Base-by-base conservation (phyloP, 2,113 vertebrate genomes). In the Rhabdornis inornatus region DNA sequence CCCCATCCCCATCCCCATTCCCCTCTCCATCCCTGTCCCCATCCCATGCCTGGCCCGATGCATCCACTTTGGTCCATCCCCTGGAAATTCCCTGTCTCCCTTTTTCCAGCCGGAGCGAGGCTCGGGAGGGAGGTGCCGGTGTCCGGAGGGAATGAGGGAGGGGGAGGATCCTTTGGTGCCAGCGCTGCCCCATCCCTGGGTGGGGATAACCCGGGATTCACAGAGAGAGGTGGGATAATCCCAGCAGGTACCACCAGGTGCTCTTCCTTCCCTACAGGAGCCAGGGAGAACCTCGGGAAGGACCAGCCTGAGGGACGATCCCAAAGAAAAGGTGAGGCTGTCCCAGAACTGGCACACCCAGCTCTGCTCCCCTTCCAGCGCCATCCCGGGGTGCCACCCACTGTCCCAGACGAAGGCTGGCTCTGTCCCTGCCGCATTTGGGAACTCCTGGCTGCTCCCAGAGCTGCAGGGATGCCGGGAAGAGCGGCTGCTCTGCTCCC, bases 311-410 rank as follows among this genome's bases (percentile, higher is more conserved):
- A 96, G 96, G 76, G 60, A 88, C 31, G 94, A 97, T 12, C 83
- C 23, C 4, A 69, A 44, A 78, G 60, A 91, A 12, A 97, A 97
- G 98, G 98, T 98, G 93, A 94, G 84, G 9, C 1, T 31, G 49
- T 42, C 13, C 13, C 3, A 0, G 1, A 44, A 47, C 59, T 3
- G 3, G 22, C 66, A 7, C 4, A 0, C 49, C 20, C 8, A 4
- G n/a, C 65, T 23, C 65, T 0, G 1, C 37, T 45, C 12, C 40
- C 19, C 9, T 60, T 27, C 72, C 35, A 4, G 31, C 4, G 65
- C 83, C 10, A 7, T 2, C 68, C 37, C 6, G 0, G 47, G 23
- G 7, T 20, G 31, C 13, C 15, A 4, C 11, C 47, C 3, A 0
- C 2, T 37, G 47, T 28, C 49, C 69, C 69, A 39, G 5, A 3